Percentiles rank a stretch among this genome's conserved stretches.
Evolutionary conservation across 2,797 vertebrate genomes (phyloP).

Genomic region (Crotalus adamanteus): DNA sequence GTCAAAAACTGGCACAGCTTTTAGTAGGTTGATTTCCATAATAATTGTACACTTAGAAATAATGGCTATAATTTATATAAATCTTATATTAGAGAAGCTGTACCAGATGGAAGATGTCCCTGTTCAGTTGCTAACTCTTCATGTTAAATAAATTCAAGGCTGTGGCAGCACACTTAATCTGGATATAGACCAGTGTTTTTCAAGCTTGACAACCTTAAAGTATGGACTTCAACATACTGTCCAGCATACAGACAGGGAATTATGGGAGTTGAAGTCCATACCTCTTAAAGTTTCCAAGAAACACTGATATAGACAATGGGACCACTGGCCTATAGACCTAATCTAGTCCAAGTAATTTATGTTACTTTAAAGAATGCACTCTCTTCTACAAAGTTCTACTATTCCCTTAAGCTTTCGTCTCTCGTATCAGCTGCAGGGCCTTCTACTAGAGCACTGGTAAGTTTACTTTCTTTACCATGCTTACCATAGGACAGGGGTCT

Average conservation of each 20-base stretch:
- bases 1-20: not conserved
- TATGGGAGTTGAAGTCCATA: not conserved
- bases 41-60: not conserved
- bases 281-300: not conserved
- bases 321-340: not conserved
- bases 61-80: not conserved
- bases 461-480: not conserved
- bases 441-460: not conserved
- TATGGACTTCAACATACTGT: not conserved
- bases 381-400: not conserved
- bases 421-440: not conserved
- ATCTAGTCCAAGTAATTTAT: not conserved
- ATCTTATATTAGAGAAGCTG: not conserved
- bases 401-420: not conserved
- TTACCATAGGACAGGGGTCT: too few relatives aligned
- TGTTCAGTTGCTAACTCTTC: not conserved
- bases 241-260: not conserved
- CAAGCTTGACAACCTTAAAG: not conserved
- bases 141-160: not conserved
- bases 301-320: not conserved
- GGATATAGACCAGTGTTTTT: not conserved
- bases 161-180: not conserved
- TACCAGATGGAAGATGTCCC: not conserved
- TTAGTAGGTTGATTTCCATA: not conserved
- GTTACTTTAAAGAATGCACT: not conserved